A percentile compares a stretch with the other conserved stretches of the same genome.
Evolutionary conservation across 2,888 invertebrate genomes (phyloP).

Genomic region (Drosophila paranaensis): DNA sequence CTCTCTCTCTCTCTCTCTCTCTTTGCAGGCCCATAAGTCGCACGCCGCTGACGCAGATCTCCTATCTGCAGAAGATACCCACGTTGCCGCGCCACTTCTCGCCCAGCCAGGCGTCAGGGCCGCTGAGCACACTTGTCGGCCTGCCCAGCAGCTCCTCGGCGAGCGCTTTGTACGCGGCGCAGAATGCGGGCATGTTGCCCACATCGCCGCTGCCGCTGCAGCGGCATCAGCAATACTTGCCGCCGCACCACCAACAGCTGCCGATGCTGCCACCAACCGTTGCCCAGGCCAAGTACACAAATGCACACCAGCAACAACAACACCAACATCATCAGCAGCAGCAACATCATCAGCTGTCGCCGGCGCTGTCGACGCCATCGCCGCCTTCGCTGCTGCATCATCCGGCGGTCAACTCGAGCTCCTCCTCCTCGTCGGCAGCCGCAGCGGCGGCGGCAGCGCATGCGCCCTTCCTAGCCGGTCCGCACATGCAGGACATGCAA

Average conservation of each 20-base stretch:
- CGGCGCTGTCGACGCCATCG: slow-evolving; percentile 84
- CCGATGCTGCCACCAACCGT: slow-evolving; percentile 64
- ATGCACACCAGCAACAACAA: slow-evolving; percentile 64
- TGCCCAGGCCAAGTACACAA: slow-evolving; percentile 78
- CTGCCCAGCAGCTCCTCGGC: slow-evolving; percentile 83
- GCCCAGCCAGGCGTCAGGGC: slow-evolving; percentile 60
- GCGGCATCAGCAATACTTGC: slow-evolving; percentile 80
- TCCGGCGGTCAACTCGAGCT: slow-evolving; percentile 46
- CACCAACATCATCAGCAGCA: slow-evolving; percentile 49
- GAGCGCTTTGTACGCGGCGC: slow-evolving; percentile 78
- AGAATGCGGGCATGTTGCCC: slow-evolving; percentile 77
- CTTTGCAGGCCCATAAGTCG: slow-evolving; percentile 83
- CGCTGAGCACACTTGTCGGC: slow-evolving; percentile 32
- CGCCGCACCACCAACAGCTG: slow-evolving; percentile 76
- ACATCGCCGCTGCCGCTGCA: slow-evolving; percentile 83
- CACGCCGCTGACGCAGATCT: slow-evolving; percentile 83
- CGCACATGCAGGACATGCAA: slow-evolving; percentile 88
- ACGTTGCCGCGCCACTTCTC: slow-evolving; percentile 84
- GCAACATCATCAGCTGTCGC: slow-evolving; percentile 78
- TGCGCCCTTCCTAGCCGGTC: slow-evolving; percentile 82
- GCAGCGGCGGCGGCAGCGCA: slow-evolving; percentile 71
- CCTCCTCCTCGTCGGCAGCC: slow-evolving; percentile 9
- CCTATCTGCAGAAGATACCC: slow-evolving; percentile 84
- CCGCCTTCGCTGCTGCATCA: slow-evolving; percentile 83
- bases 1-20: slow-evolving; percentile 16